Evolutionary conservation across 2,888 invertebrate genomes (phyloP), one percentile per base, ranked within the genome.

Genomic region (Platycheirus rosarum): DNA sequence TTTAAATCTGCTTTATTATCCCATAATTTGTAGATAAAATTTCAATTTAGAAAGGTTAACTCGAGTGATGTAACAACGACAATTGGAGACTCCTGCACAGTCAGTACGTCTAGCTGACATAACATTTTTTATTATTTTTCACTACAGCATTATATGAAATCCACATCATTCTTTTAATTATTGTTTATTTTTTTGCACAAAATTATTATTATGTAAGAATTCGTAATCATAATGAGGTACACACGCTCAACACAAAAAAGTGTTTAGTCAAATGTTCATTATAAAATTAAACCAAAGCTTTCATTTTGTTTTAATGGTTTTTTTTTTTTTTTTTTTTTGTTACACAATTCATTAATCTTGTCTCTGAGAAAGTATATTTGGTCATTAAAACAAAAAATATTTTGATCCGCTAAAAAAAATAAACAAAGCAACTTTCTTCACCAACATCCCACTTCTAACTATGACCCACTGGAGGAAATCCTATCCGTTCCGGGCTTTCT

Each of bases 291-390:
- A n/a, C n/a, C n/a, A n/a, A n/a, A n/a, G n/a, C n/a, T n/a, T n/a
- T n/a, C n/a, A n/a, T n/a, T n/a, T n/a, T n/a, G n/a, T 4, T 4
- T 2, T 4, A 26, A 26, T 4, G 26, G 29, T 8, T 8, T 6
- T 32, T 32, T 32, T 32, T 13, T 40, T 13, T 40, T 40, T 13
- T n/a, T 13, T 13, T 40, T 13, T 13, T 13, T 2, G n/a, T 13
- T 40, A 40, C 13, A 32, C 37, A 13, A 13, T 13, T 40, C 37
- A 40, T 40, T 40, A 40, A 40, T 40, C 37, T 40, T 13, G n/a
- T 13, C 37, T 40, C 37, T 7, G n/a, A 13, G 37, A 40, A 40
- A 40, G 37, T 40, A 40, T 40, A 32, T 32, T 40, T n/a, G 37
- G 13, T 13, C n/a, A 40, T 40, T 13, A 40, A 40, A n/a, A n/a